Conservation (phyloP, 1,140 invertebrate species). For the Cylas formicarius region DNA sequence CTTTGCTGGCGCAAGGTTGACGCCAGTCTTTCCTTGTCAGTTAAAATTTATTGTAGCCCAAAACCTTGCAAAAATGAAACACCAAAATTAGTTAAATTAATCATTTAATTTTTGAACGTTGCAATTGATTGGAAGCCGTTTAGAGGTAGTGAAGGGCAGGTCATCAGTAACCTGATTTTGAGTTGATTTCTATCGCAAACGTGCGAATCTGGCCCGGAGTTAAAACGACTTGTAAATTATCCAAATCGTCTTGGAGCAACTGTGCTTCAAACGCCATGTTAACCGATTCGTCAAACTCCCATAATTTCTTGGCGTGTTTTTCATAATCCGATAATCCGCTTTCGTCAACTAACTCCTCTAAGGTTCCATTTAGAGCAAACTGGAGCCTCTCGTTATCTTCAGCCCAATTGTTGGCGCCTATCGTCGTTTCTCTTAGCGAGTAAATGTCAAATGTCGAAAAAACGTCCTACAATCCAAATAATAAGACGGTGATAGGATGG, state of each 20-base stretch:
- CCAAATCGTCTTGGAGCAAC: conserved; percentile 21
- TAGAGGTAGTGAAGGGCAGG: no score
- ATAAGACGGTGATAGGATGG: no score
- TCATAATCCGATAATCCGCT: neutral
- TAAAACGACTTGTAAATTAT: conserved; percentile 20
- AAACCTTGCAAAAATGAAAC: no score
- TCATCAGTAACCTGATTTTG: no score
- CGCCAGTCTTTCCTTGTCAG: no score
- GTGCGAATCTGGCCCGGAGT: conserved; percentile 28
- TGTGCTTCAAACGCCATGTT: conserved; percentile 8
- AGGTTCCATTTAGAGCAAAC: conserved; percentile 7
- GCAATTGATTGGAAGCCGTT: no score
- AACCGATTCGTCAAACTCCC: conserved; percentile 9
- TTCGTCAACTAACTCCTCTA: neutral
- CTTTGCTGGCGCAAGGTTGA: no score
- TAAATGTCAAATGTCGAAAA: conserved; percentile 23
- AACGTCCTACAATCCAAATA: conserved; percentile 23
- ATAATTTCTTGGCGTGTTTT: conserved; percentile 1
- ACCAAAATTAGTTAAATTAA: no score
- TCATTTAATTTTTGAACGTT: no score
- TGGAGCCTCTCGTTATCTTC: conserved; percentile 18
- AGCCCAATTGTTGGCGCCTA: conserved; percentile 23
- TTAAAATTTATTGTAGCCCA: no score
- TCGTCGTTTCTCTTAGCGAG: conserved; percentile 22
- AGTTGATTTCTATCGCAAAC: conserved; percentile 13